Evolutionary conservation across 2,888 invertebrate species (phyloP).

Genomic region (Tetheella fluctuosa): DNA sequence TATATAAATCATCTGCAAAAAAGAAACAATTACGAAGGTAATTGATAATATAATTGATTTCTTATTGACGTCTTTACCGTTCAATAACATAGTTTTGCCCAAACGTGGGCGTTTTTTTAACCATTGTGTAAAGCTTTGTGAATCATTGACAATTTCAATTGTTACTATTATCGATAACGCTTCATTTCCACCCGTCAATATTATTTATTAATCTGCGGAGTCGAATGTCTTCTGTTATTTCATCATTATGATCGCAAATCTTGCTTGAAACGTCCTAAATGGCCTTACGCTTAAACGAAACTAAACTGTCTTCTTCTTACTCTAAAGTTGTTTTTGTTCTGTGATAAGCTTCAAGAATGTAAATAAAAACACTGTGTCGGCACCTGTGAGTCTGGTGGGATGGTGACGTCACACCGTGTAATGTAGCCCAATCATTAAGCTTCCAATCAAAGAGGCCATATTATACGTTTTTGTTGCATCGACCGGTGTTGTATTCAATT

Average conservation of each 20-base stretch:
- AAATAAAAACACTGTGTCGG: slow-evolving; percentile 65
- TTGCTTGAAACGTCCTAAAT: slow-evolving; percentile 31
- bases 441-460: slow-evolving; percentile 45
- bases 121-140: slow-evolving; percentile 33
- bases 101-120: slow-evolving; percentile 50
- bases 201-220: slow-evolving; percentile 28
- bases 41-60: slow-evolving; percentile 51
- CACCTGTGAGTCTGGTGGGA: slow-evolving; percentile 75
- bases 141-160: slow-evolving; percentile 39
- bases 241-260: slow-evolving; percentile 27
- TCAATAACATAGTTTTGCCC: slow-evolving; percentile 58
- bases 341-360: slow-evolving; percentile 55
- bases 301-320: slow-evolving; percentile 23
- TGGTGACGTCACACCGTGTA: slow-evolving; percentile 66
- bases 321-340: slow-evolving; percentile 36
- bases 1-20: neutral
- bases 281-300: slow-evolving; percentile 30
- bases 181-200: slow-evolving; percentile 31
- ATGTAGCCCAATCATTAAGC: slow-evolving; percentile 49
- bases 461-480: slow-evolving; percentile 38
- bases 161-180: slow-evolving; percentile 24
- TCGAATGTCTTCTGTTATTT: slow-evolving; percentile 36
- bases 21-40: slow-evolving; percentile 12
- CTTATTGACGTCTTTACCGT: slow-evolving; percentile 64
- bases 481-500: slow-evolving; percentile 44